A percentile compares a stretch with the other conserved stretches of the same genome.
Evolutionary conservation across 2,113 vertebrate species (phyloP).

Genomic region (Isurus oxyrinchus): DNA sequence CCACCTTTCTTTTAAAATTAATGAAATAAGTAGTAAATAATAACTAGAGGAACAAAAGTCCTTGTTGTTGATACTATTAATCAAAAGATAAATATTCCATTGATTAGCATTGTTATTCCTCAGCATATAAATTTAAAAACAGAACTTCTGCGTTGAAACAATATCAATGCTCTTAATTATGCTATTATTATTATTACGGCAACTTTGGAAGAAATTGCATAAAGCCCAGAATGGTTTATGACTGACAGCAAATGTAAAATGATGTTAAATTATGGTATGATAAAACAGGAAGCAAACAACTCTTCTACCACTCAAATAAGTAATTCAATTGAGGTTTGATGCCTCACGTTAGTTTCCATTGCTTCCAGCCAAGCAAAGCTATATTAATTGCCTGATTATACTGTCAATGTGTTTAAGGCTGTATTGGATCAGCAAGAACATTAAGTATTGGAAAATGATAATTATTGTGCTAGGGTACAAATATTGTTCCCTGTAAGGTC

Average conservation of each 20-base stretch:
- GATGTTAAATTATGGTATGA: neutral
- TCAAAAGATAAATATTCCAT: neutral
- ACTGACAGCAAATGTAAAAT: constrained; percentile 21
- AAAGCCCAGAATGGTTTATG: neutral
- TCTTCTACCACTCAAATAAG: neutral
- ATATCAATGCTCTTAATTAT: neutral
- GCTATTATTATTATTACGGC: neutral
- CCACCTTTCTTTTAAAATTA: neutral
- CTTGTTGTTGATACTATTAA: neutral
- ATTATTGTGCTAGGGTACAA: neutral
- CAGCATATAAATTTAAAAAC: neutral
- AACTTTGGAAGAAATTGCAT: neutral
- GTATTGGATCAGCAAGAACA: constrained; percentile 9
- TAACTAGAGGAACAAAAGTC: neutral
- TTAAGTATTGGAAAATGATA: constrained; percentile 25
- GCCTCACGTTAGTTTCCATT: neutral
- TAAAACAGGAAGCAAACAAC: neutral
- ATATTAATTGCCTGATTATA: constrained; percentile 31
- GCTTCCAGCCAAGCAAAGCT: constrained; percentile 11
- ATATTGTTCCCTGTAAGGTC: neutral
- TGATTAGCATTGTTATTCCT: neutral
- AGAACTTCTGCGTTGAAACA: neutral
- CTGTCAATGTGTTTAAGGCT: constrained; percentile 29
- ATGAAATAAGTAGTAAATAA: neutral
- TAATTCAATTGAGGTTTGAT: constrained; percentile 32